Base-by-base conservation (phyloP, 1,140 invertebrate species). In the Lepidurus couesii region DNA sequence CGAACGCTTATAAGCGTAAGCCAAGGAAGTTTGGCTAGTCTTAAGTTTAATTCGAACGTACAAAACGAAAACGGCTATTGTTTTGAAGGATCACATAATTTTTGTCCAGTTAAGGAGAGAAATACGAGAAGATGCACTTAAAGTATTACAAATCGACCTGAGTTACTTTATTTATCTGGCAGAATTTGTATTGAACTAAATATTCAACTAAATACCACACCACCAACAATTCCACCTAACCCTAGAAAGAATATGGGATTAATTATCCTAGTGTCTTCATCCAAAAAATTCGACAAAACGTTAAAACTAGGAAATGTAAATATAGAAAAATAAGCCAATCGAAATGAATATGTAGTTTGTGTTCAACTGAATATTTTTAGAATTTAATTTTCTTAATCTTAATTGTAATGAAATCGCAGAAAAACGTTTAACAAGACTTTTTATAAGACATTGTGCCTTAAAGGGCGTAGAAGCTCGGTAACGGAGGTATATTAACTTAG, bases 301-400 rank as follows among this genome's bases (percentile, higher is more conserved):
- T 84, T 80, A 84, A 85, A 85, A 86, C 86, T 87, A 84, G 84
- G 86, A 79, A 83, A 82, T 13, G 84, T 84, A 53, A 84, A 82
- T 83, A 87, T 85, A 80, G 83, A 83, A 86, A 87, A 88, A 86
- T 85, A 87, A 83, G 86, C 79, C 84, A 89, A 86, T 9, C 87
- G 88, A 84, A 88, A 83, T 75, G 84, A 86, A 85, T 88, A 89
- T 82, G 81, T 84, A 75, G 87, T 84, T 7, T 34, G 34, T 34
- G 3, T 34, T 34, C 1, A 1, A 16, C 45, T 16, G 10, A 1
- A 47, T 47, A 47, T 47, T 7, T 47, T 10, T 47, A 16, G 2
- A 47, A 47, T 1, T 1, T 47, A 47, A 9, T 47, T 34, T 34
- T 34, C 3, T 34, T 34, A 34, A 34, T 34, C 5, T 47, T 6